These are phyloP conservation scores for Hoplodrina ambigua DNA, from an alignment of 2,888 invertebrate species.

Conservation along the genomic window DNA sequence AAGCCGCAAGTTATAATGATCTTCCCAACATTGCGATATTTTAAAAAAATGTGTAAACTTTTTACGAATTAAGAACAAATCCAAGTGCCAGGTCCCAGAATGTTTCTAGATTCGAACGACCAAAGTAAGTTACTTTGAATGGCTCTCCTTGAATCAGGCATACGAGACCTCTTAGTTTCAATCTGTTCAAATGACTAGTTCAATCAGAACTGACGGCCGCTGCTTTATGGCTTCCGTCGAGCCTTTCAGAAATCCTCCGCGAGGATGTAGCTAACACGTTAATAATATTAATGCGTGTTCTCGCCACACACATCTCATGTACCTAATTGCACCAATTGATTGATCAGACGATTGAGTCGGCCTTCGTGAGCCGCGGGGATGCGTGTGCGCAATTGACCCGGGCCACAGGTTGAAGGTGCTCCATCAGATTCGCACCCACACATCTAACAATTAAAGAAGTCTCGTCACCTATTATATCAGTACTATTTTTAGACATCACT, in stretches of 20 bases:
- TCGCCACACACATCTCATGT: slow-evolving; percentile 42
- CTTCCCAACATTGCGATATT: too few relatives aligned
- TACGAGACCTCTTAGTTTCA: slow-evolving; percentile 50
- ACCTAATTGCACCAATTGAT: slow-evolving; percentile 54
- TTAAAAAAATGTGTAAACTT: neutral
- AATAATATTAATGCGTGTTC: slow-evolving; percentile 50
- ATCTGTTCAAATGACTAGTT: slow-evolving; percentile 46
- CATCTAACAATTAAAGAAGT: slow-evolving; percentile 55
- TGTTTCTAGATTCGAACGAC: slow-evolving; percentile 17
- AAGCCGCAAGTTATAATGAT: too few relatives aligned
- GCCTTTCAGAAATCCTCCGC: slow-evolving; percentile 41
- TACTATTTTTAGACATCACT: slow-evolving; percentile 54
- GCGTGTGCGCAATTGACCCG: slow-evolving; percentile 53
- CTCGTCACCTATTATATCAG: slow-evolving; percentile 47
- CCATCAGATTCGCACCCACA: slow-evolving; percentile 48
- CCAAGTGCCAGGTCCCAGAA: slow-evolving; percentile 1
- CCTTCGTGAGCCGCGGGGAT: slow-evolving; percentile 51
- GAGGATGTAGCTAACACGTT: slow-evolving; percentile 44
- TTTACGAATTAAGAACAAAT: neutral
- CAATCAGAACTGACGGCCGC: slow-evolving; percentile 34
- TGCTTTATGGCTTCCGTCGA: slow-evolving; percentile 50
- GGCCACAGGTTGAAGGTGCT: slow-evolving; percentile 44
- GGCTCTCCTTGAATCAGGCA: slow-evolving; percentile 46
- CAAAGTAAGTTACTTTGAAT: slow-evolving; percentile 24
- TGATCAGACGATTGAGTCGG: slow-evolving; percentile 46